Conservation (phyloP, 2,888 invertebrate species). For the Dryococelus australis region DNA sequence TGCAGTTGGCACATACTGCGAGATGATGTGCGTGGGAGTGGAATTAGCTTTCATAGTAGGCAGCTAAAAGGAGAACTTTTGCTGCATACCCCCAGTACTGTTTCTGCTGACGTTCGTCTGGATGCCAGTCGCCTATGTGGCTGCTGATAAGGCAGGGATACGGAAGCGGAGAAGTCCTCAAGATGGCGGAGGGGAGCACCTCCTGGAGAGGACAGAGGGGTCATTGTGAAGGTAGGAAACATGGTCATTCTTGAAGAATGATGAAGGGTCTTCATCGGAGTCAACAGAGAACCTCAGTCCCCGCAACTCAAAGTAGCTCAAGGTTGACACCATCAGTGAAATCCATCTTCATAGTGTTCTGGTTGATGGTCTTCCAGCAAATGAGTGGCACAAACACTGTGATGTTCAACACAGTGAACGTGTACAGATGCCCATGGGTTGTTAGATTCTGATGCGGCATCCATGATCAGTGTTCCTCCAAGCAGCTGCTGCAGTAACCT, state of each 20-base stretch:
- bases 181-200: not conserved
- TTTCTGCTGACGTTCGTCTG: not conserved
- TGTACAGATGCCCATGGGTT: conserved; percentile 74
- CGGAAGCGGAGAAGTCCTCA: not conserved
- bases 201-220: not conserved
- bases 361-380: not conserved
- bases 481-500: conserved; percentile 54
- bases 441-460: conserved; percentile 69
- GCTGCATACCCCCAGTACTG: not conserved
- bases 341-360: not conserved
- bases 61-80: not conserved
- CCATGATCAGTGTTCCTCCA: conserved; percentile 84
- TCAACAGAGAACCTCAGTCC: not conserved
- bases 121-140: conserved; percentile 19
- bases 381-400: not conserved
- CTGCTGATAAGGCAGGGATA: not conserved
- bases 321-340: not conserved
- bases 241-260: not conserved
- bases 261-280: not conserved
- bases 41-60: not conserved
- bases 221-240: not conserved
- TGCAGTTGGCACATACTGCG: not conserved
- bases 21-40: not conserved
- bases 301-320: not conserved
- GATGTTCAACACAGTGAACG: conserved; percentile 80